Percentiles rank a stretch among this genome's conserved stretches.
phyloP scores from a whole-genome alignment of 2,797 vertebrate genomes.

The Catamblyrhynchus diadema region DNA sequence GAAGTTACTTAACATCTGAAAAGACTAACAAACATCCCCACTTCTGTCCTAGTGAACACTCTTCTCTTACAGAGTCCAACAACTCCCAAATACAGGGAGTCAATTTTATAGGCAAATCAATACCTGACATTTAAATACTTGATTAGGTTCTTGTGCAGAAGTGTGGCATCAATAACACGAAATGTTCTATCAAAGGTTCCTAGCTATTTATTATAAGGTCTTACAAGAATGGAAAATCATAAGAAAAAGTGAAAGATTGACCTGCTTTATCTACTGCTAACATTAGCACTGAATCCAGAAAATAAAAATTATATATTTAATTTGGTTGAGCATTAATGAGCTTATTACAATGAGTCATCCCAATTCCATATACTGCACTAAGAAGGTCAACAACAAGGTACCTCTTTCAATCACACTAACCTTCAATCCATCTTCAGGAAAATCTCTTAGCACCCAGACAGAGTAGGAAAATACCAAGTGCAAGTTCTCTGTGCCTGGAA shows the following conservation, averaged over 20 bases:
- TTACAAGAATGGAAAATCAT: neutral
- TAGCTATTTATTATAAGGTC: neutral
- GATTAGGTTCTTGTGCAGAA: neutral
- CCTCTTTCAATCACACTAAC: slow-evolving; percentile 63
- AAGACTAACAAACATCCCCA: neutral
- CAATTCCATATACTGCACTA: neutral
- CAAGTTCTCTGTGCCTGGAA: slow-evolving; percentile 89
- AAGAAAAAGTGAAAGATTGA: neutral
- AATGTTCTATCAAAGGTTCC: neutral
- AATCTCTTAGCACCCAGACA: slow-evolving; percentile 93
- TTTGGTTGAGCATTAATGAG: neutral
- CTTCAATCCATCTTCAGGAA: slow-evolving; percentile 95
- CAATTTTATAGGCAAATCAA: neutral
- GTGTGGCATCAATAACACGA: neutral
- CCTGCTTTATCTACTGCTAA: neutral
- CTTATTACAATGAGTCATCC: neutral
- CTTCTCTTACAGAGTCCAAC: neutral
- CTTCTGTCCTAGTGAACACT: neutral
- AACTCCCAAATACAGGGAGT: neutral
- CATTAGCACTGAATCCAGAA: neutral
- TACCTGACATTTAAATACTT: neutral
- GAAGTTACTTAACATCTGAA: neutral
- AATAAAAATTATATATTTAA: neutral
- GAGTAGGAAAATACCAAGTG: slow-evolving; percentile 95
- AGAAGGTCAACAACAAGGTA: neutral